Base-by-base conservation (phyloP, 2,888 invertebrate genomes). In the Coremacera marginata region DNA sequence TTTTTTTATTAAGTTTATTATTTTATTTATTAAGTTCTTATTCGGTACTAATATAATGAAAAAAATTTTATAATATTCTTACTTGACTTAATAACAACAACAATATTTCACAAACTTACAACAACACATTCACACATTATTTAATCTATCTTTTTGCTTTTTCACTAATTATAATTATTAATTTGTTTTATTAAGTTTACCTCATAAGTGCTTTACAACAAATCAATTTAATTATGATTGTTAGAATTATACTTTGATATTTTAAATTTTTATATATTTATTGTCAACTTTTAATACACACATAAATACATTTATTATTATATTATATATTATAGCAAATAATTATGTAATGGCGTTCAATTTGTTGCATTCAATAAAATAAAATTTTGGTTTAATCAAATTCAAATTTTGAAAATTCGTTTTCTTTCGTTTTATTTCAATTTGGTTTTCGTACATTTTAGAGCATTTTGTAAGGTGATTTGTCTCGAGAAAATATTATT, bases 281-380 rank as follows among this genome's bases (percentile, higher is more conserved):
- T 75, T 80, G 65, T 75, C 63, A 70, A 71, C 70, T 75, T 75
- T 77, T 75, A 78, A 75, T 74, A 70, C 71, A 70, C 71, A 55
- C n/a, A 62, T 71, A 73, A 51, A 67, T 49, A 72, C 57, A 63
- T 78, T 80, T 82, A 80, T 81, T 83, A 82, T 83, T 68, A 68
- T 51, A 27, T 34, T 51, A 68, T 27, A 51, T 68, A 68, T 22
- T 49, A 49, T 68, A 68, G 49, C 31, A 68, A 34, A 68, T 25
- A 68, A 68, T 68, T 81, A 85, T 84, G 84, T 85, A 84, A 78
- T 68, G 25, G 84, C 83, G 83, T 85, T 86, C 84, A 82, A 84
- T 84, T 85, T 85, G 84, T 85, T 85, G 84, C 82, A 85, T 84
- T 85, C 83, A 85, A 84, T 83, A 84, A 83, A 80, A 84, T 84